Base-by-base conservation (phyloP, 2,113 vertebrate genomes). In the Hippoglossus stenolepis region DNA sequence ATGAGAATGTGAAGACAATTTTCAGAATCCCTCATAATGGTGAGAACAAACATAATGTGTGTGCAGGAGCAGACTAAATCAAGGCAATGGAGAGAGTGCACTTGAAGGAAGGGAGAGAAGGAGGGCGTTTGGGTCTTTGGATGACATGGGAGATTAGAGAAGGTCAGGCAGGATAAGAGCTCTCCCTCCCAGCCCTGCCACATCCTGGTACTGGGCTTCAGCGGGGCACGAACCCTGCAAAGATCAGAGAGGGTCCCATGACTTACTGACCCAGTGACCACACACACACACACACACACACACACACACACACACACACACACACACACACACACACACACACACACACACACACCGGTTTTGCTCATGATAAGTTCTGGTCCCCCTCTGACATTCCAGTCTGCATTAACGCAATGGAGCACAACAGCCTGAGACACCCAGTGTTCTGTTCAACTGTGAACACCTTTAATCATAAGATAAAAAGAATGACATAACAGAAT, bases 171-270 rank as follows among this genome's bases (percentile, higher is more conserved):
- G 60, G 21, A 49, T 38, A 56, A 51, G 77, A 75, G 60, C 56
- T 51, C 58, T 60, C 31, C 56, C 54, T 26, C 26, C 61, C 31
- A 61, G 31, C 14, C 70, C 70, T 68, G 77, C 83, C 79, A 65
- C 82, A 31, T 75, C 70, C 83, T 85, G 79, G 80, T 79, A 83
- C 81, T 74, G 69, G 72, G 56, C 62, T 79, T 15, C 64, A 61
- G 65, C 53, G 64, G 72, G 54, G 43, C 17, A 3, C 3, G n/a
- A 64, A 54, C 70, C 58, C 82, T 76, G 43, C 56, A 53, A 38
- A 83, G 70, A 87, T 91, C 87, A 90, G 67, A 90, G 67, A 86
- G 68, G 59, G 87, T 90, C 90, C 69, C 87, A 88, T 89, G 87
- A 89, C 83, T 89, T 79, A 64, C 62, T 87, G 86, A 87, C 88